Base-by-base conservation (phyloP, 2,113 vertebrate species). In the Indicator indicator region DNA sequence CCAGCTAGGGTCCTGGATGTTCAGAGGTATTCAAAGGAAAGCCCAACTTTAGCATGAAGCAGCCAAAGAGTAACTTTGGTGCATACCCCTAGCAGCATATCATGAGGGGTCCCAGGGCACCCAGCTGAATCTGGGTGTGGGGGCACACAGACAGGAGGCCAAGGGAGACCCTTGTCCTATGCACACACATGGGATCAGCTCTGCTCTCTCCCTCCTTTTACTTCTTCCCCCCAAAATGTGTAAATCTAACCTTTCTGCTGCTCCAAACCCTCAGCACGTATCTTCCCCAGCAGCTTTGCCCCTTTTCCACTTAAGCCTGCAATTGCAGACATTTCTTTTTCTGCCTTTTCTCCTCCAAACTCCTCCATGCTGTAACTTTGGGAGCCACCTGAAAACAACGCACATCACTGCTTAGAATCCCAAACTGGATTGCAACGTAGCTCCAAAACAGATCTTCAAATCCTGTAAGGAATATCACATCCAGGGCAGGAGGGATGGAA, bases 141-240 rank as follows among this genome's bases (percentile, higher is more conserved):
- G 13, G 20, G 30, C 16, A 42, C 42, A 10, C 0, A 0, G 42
- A 38, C 36, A 86, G 50, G 40, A 3, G 40, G 32, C 11, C 32
- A 68, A 36, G 12, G 38, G n/a, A 36, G 23, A 80, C 9, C 58
- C 18, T 64, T 18, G 1, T 54, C 50, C 50, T 26, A 12, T 5
- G 1, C 28, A 27, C 0, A 0, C 16, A 62, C 3, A 7, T 4
- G 23, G 58, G 8, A 71, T 52, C 74, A 59, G 16, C 4, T 55
- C 50, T 70, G 58, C 15, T 67, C 7, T 69, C 58, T 40, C 55
- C 40, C 28, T 63, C 28, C 24, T 50, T 32, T 12, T 33, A 12
- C 7, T 48, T 56, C 42, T 30, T 60, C 30, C 16, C n/a, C 18
- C 8, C 1, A 73, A 38, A 24, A 54, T 10, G 7, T 27, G 11